These are phyloP conservation scores for Siniperca obscura DNA, from an alignment of 2,797 vertebrate genomes.

Conservation along the genomic window DNA sequence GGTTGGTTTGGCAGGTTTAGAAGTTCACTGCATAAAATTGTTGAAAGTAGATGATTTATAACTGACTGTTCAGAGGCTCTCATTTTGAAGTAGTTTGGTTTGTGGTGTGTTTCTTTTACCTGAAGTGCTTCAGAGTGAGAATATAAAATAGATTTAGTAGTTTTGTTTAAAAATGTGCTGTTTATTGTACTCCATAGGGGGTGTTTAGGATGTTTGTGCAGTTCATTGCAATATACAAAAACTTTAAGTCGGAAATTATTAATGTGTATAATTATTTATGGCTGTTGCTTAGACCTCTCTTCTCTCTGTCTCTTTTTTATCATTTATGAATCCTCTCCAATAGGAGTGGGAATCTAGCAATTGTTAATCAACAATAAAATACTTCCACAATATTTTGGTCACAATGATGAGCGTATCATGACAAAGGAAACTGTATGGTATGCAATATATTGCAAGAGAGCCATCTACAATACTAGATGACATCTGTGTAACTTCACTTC, in stretches of 20 bases:
- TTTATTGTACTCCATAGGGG: slow-evolving; percentile 15
- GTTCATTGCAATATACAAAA: slow-evolving; percentile 16
- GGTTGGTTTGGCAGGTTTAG: slow-evolving; percentile 49
- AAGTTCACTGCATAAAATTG: slow-evolving; percentile 49
- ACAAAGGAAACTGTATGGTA: neutral
- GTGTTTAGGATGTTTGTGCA: neutral
- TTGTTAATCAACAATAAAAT: neutral
- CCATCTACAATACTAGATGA: neutral
- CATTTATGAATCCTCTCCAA: neutral
- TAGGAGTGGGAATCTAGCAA: neutral
- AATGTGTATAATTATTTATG: slow-evolving; percentile 8
- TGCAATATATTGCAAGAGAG: neutral
- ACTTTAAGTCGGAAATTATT: neutral
- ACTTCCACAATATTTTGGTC: neutral
- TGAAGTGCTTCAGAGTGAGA: slow-evolving; percentile 6
- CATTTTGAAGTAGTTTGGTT: slow-evolving; percentile 12
- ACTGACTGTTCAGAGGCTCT: slow-evolving; percentile 26
- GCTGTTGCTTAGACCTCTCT: neutral
- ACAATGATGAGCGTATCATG: neutral
- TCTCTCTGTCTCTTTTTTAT: neutral
- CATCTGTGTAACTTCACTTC: neutral
- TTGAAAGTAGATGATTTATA: slow-evolving; percentile 35
- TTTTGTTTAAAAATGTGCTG: neutral
- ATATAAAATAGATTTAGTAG: neutral
- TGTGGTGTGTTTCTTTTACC: slow-evolving; percentile 35